Evolutionary conservation across 64 coral and sea anemone genomes (phyloP), one percentile per base, ranked within the genome.

Genomic region (Cladopsammia gracilis): DNA sequence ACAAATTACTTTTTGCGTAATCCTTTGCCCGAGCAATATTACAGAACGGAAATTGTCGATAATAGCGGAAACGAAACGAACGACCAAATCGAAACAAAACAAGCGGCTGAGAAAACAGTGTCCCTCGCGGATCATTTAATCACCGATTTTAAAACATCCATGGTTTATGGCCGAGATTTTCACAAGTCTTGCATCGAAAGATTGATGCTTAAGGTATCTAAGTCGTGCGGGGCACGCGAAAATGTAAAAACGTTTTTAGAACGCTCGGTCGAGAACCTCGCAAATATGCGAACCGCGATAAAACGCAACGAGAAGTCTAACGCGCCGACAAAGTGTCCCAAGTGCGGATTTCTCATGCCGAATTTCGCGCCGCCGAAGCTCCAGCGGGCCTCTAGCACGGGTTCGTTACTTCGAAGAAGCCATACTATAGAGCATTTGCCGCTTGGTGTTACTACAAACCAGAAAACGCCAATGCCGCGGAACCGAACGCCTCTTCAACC

Each of bases 1-100:
- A 95, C 98, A 48, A 99, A 86, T 78, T 99, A 94, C 42, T 95
- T 99, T 83, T 73, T 99, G 85, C 94, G 94, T 22, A 99, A 96
- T 67, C 94, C 98, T 18, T 45, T 99, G 16, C 98, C 98, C 4
- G 98, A 99, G 24, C 94, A 99, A 9, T 99, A 87, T 78, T 99
- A 99, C 64, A 71, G 90, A 48, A 99, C 98, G 3, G 98, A 99
- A 58, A 92, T 99, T 67, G 88, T 99, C 50, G 92, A 94, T 58
- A 89, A 95, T 25, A 92, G 66, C 22, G 86, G 85, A 58, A 79
- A 88, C 34, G 59, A 75, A 12, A 75, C 62, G 10, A 69, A 78
- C 47, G 74, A 69, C 58, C 79, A 71, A 18, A 76, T 62, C 60
- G 74, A 56, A 14, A 85, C 71, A 10, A 77, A 56, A 64, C 78